A percentile compares a stretch with the other conserved stretches of the same genome.
Conservation (phyloP, 2,113 vertebrate genomes). For the Anthoscopus minutus region DNA sequence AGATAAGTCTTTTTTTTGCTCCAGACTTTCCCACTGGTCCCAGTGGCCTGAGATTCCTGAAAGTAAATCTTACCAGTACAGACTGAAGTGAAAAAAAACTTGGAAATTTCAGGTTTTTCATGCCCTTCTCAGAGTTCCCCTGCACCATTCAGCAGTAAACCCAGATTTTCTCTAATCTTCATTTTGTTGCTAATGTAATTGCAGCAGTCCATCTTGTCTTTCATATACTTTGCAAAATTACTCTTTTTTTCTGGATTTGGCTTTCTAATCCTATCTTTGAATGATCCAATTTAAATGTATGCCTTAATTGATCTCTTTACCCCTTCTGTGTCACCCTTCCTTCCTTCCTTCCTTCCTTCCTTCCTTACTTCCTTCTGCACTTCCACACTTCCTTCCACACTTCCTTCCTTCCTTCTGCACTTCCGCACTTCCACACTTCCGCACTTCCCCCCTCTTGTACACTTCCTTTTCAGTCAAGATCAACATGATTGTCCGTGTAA, state of each 20-base stretch:
- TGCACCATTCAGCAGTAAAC: background rate
- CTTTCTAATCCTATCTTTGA: background rate
- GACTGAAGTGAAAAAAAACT: background rate
- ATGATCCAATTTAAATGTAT: background rate
- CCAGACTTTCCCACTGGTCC: background rate
- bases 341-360: background rate
- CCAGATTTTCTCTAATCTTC: background rate
- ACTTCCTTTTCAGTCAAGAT: background rate
- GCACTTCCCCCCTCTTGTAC: background rate
- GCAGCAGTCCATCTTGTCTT: background rate
- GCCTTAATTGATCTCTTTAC: background rate
- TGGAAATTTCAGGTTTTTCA: background rate
- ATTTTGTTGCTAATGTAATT: background rate
- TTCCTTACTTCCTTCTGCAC: background rate
- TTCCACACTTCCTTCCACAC: no score
- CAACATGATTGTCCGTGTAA: rapidly evolving
- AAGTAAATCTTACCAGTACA: background rate
- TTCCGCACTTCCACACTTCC: no score
- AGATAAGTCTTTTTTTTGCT: background rate
- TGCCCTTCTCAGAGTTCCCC: background rate
- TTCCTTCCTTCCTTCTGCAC: background rate
- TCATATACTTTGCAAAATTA: rapidly evolving
- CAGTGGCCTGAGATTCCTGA: background rate
- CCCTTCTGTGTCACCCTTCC: background rate
- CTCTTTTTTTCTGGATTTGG: background rate